Evolutionary conservation across 2,797 vertebrate genomes (phyloP), one percentile per base, ranked within the genome.

Genomic region (Cynodonichthys magdalenae): DNA sequence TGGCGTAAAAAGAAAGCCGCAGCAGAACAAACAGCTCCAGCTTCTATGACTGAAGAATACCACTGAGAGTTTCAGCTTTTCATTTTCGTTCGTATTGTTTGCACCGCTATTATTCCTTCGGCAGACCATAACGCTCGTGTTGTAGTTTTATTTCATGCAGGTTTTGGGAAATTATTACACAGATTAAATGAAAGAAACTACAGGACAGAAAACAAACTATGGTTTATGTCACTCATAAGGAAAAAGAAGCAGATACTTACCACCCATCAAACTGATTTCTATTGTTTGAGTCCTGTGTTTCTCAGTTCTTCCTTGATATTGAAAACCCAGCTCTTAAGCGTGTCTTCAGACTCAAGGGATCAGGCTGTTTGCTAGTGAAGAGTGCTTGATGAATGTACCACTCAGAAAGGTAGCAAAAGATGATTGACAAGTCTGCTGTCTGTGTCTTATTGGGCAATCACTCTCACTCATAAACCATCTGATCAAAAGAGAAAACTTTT

Each of bases 21-120:
- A 61, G 63, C 54, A 74, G 69, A 78, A 80, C 67, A 83, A 80
- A 78, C 65, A 57, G 20, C 56, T 51, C 68, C 29, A 47, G 60
- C 67, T 78, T 68, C 50, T 66, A 56, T 69, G 55, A 59, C 66
- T 69, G 67, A 58, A 52, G 52, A 66, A 74, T 19, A 66, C 71
- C 73, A 59, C 8, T 3, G 58, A 66, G 82, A 57, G 41, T 72
- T 83, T 42, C 61, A 29, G 66, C 69, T 69, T 75, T 69, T 75
- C 53, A 48, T 58, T 62, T 55, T 52, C 63, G 78, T 83, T 79
- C 57, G 63, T 71, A 61, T 83, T 69, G 51, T 51, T 24, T 55
- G 49, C 20, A 6, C 20, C 53, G 45, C 42, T 63, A 41, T 76
- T 68, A 56, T 61, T 70, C 56, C 60, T 59, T 71, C 67, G 56